Conservation (phyloP, 2,113 vertebrate genomes). For the Eira barbara region DNA sequence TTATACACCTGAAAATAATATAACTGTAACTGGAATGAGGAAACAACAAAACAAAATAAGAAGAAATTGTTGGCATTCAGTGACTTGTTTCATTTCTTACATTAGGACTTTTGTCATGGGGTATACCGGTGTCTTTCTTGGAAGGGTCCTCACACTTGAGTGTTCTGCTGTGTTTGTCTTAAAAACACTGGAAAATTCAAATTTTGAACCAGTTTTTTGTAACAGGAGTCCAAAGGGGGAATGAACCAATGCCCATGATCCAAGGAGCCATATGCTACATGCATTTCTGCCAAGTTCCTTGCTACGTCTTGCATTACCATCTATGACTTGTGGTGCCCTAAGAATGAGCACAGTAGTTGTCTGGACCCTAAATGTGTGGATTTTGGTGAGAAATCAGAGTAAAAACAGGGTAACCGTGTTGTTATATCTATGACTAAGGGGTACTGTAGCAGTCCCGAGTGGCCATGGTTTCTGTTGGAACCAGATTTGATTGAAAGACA, state of each 20-base stretch:
- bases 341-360: background rate
- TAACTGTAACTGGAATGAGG: background rate
- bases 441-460: rapidly evolving
- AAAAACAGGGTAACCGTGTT: too few species aligned
- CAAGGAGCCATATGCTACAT: background rate
- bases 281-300: background rate
- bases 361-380: too few species aligned
- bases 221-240: too few species aligned
- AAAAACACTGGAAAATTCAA: background rate
- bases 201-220: background rate
- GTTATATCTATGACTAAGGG: background rate
- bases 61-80: background rate
- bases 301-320: background rate
- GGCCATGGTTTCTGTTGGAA: background rate
- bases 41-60: background rate
- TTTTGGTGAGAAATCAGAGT: background rate
- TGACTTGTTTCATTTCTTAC: background rate
- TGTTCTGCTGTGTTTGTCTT: background rate
- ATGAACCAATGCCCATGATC: background rate
- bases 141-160: background rate
- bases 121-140: background rate
- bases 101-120: too few species aligned
- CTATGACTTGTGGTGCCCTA: too few species aligned
- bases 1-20: background rate
- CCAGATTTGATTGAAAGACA: background rate